Percentiles rank a stretch among this genome's conserved stretches.
These are phyloP conservation scores for Sminthurides aquaticus DNA, from an alignment of 2,888 invertebrate species.

Conservation along the genomic window DNA sequence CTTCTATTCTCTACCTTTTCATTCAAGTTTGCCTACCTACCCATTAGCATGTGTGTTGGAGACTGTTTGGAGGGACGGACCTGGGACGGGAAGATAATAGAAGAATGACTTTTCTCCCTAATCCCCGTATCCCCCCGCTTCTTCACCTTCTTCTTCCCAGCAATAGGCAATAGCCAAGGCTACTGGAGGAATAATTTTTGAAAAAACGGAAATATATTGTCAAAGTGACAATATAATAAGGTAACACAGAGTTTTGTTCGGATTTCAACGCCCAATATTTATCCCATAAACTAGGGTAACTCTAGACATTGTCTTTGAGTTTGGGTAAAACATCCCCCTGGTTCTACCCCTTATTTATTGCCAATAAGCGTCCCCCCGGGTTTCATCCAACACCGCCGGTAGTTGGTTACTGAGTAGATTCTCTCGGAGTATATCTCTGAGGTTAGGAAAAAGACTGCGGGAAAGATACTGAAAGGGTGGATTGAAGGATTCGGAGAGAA, in stretches of 20 bases:
- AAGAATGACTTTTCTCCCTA: not conserved
- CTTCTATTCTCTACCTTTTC: not conserved
- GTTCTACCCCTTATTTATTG: not conserved
- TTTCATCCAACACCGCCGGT: no score
- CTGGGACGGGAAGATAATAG: not conserved
- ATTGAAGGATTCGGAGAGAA: no score
- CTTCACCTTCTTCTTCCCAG: no score
- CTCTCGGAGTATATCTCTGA: no score
- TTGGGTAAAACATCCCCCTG: not conserved
- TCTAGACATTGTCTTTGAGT: conserved; percentile 5
- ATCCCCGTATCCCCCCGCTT: not conserved
- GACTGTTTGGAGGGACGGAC: not conserved
- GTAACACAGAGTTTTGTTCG: conserved; percentile 18
- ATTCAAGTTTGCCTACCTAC: not conserved
- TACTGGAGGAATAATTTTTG: not conserved
- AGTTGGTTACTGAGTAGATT: no score
- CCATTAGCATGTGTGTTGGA: not conserved
- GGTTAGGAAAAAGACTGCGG: no score
- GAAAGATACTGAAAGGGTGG: no score
- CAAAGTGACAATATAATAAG: conserved; percentile 10
- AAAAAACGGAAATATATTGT: not conserved
- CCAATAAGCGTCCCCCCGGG: no score
- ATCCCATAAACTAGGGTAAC: conserved; percentile 29
- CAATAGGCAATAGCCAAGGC: no score
- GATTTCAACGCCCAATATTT: conserved; percentile 37